phyloP scores from a whole-genome alignment of 1,140 invertebrate species.

The Lepidurus apus region DNA sequence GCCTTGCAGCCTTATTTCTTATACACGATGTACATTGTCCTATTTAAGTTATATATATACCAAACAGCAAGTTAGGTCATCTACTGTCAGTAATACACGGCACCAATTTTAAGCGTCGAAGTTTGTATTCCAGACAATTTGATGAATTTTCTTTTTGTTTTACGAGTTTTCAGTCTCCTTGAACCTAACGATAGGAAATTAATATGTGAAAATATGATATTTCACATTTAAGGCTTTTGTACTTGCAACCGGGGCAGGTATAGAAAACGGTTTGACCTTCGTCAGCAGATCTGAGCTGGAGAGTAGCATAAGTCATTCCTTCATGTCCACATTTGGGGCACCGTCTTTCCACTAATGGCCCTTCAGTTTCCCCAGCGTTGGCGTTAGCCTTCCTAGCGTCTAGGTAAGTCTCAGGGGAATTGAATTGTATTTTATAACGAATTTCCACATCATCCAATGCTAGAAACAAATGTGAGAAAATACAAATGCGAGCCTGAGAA shows the following conservation, averaged over 20 bases:
- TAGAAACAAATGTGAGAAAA: constrained; percentile 35
- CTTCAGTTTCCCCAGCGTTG: constrained; percentile 55
- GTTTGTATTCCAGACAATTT: constrained; percentile 25
- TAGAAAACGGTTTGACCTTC: constrained; percentile 99
- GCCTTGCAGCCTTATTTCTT: neutral
- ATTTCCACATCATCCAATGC: constrained; percentile 42
- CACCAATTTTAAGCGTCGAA: constrained; percentile 14
- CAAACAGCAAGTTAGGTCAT: neutral
- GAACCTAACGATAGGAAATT: constrained; percentile 53
- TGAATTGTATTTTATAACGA: constrained; percentile 62
- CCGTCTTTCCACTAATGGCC: constrained; percentile 74
- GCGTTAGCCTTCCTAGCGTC: constrained; percentile 42
- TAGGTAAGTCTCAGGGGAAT: constrained; percentile 50
- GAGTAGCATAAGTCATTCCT: constrained; percentile 88
- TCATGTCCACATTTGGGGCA: constrained; percentile 85
- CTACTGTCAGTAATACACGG: neutral
- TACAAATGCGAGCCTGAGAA: constrained; percentile 55
- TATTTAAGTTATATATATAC: neutral
- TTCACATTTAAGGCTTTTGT: constrained; percentile 37
- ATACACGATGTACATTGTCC: neutral
- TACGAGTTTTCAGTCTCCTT: constrained; percentile 56
- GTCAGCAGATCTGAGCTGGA: constrained; percentile 92
- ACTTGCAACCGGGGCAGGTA: constrained; percentile 91
- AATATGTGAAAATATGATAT: neutral
- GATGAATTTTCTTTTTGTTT: constrained; percentile 50